Base-by-base conservation (phyloP, 2,888 invertebrate species). In the Hofmannophila pseudospretella region DNA sequence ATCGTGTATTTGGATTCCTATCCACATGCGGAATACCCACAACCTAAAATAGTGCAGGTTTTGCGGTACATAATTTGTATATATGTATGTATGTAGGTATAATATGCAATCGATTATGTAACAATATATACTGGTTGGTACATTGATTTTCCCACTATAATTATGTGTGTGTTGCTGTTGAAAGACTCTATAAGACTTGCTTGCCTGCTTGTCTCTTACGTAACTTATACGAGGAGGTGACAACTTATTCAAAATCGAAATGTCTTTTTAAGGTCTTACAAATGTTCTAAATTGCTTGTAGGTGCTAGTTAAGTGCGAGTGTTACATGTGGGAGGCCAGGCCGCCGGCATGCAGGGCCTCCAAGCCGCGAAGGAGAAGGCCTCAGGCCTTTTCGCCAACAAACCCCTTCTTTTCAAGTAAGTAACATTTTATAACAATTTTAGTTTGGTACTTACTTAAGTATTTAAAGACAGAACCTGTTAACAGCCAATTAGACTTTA, bases 291-390 rank as follows among this genome's bases (percentile, higher is more conserved):
- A 14, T 43, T 49, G n/a, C 41, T 52, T 52, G 0, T 54, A 79
- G 79, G 78, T 68, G 64, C 62, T 71, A 64, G 66, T 23, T 55
- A 49, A 54, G 49, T 47, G 48, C 52, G 53, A 65, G 62, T 64
- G 59, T 57, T 67, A 75, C 70, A 84, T 82, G 85, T 59, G 68
- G 80, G 60, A 68, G 52, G 63, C 55, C 58, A 59, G 53, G 60
- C 54, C 53, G 54, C 63, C 62, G 58, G 59, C 64, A 85, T 86
- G 85, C 81, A 84, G 75, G 85, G 78, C 77, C 76, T 86, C 53
- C 74, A 73, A 48, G 80, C 85, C 71, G 85, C 85, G 65, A 86
- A 86, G 65, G 82, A 86, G 60, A 86, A 84, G 72, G 85, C 84
- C 60, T 77, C 85, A 26, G 82, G 84, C 64, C 76, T 86, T 45